Evolutionary conservation across 2,888 invertebrate species (phyloP).

Genomic region (Scotopteryx bipunctaria): DNA sequence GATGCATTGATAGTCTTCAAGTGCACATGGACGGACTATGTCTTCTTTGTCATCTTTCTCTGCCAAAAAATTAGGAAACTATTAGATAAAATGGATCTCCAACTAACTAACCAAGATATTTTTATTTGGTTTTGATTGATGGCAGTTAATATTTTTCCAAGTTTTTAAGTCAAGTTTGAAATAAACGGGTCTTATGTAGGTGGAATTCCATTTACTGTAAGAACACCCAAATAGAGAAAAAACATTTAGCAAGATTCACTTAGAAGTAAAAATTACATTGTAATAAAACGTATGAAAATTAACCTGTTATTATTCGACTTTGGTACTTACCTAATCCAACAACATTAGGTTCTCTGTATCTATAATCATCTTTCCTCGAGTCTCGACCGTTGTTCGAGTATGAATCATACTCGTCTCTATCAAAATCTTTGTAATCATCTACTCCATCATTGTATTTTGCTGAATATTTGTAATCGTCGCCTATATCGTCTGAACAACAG

Average conservation of each 20-base stretch:
- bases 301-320: no score
- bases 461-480: conserved; percentile 4
- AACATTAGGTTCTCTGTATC: conserved; percentile 1
- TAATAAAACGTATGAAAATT: no score
- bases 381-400: background rate
- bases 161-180: no score
- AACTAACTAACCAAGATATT: no score
- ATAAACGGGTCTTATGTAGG: no score
- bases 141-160: no score
- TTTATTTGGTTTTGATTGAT: no score
- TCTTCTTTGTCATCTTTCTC: conserved; percentile 27
- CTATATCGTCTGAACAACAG: background rate
- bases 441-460: conserved; percentile 14
- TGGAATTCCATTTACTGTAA: no score
- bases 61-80: conserved; percentile 2
- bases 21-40: conserved; percentile 36
- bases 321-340: conserved; percentile 20
- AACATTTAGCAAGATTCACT: no score
- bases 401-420: background rate
- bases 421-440: background rate
- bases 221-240: no score
- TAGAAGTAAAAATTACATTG: no score
- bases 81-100: no score
- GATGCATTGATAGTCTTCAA: conserved; percentile 39
- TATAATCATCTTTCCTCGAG: background rate